These are phyloP conservation scores for Maconellicoccus hirsutus DNA, from an alignment of 1,140 invertebrate genomes.

Conservation along the genomic window DNA sequence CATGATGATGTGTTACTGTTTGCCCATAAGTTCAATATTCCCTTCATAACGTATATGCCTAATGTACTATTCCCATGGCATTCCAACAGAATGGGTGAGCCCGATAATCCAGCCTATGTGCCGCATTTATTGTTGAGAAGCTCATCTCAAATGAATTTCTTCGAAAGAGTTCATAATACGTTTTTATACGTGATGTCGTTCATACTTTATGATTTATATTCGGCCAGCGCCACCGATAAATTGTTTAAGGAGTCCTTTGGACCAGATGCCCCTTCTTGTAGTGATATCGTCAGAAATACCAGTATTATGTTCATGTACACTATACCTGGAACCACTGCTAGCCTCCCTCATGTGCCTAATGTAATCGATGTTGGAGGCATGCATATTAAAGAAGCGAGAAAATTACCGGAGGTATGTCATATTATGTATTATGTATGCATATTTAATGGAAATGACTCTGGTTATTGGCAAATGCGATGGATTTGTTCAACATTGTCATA, in stretches of 20 bases:
- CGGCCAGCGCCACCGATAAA: background rate
- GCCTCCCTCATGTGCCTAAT: constrained; percentile 38
- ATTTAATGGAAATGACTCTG: too few species aligned
- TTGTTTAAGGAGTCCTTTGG: constrained; percentile 30
- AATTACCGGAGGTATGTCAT: constrained; percentile 24
- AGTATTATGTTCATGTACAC: constrained; percentile 42
- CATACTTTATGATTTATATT: background rate
- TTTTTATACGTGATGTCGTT: background rate
- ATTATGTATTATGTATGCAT: too few species aligned
- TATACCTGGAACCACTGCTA: constrained; percentile 40
- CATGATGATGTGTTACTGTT: constrained; percentile 30
- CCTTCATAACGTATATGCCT: constrained; percentile 45
- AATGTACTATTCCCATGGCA: constrained; percentile 47
- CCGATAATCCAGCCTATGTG: constrained; percentile 29
- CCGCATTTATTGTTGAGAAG: constrained; percentile 24
- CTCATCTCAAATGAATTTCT: constrained; percentile 25
- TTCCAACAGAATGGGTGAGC: constrained; percentile 34
- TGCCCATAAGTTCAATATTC: constrained; percentile 34
- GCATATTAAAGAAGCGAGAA: constrained; percentile 35
- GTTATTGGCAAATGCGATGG: too few species aligned
- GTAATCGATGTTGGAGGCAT: constrained; percentile 47
- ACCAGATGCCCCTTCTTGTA: constrained; percentile 25
- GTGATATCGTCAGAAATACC: constrained; percentile 31
- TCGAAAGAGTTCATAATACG: constrained; percentile 24
- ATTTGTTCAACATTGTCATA: too few species aligned